Evolutionary conservation across 2,888 invertebrate species (phyloP).

Genomic region (Leistus spinibarbis): DNA sequence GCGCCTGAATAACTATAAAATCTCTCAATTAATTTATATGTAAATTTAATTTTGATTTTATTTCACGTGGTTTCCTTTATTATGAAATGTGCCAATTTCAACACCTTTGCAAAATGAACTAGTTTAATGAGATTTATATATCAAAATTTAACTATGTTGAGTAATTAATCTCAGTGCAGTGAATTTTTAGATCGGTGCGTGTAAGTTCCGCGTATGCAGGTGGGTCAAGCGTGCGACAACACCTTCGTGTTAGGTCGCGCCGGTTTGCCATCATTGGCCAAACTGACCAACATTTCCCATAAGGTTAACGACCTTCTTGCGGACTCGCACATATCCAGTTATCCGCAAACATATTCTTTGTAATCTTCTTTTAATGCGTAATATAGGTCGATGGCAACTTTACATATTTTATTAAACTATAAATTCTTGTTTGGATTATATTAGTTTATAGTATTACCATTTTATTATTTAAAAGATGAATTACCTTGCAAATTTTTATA

Average conservation of each 20-base stretch:
- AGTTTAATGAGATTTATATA: too few relatives aligned
- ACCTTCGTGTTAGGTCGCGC: background rate
- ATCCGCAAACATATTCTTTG: background rate
- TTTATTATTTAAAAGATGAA: too few relatives aligned
- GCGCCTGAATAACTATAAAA: background rate
- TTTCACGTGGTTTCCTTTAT: background rate
- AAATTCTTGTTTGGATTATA: too few relatives aligned
- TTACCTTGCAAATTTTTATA: too few relatives aligned
- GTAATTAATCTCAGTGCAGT: background rate
- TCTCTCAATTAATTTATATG: background rate
- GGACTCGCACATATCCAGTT: background rate
- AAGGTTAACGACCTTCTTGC: conserved; percentile 12
- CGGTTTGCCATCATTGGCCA: conserved; percentile 1
- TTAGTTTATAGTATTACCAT: too few relatives aligned
- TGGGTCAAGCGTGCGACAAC: conserved; percentile 18
- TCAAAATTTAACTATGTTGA: background rate
- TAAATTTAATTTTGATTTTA: background rate
- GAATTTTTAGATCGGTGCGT: background rate
- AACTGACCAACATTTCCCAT: conserved; percentile 23
- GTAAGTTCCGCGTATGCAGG: conserved; percentile 20
- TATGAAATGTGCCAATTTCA: background rate
- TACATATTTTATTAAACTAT: too few relatives aligned
- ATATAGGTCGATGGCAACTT: background rate
- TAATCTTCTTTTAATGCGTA: background rate
- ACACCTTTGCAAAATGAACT: background rate